Base-by-base conservation (phyloP, 2,797 vertebrate species). In the Pyrocephalus nanus region DNA sequence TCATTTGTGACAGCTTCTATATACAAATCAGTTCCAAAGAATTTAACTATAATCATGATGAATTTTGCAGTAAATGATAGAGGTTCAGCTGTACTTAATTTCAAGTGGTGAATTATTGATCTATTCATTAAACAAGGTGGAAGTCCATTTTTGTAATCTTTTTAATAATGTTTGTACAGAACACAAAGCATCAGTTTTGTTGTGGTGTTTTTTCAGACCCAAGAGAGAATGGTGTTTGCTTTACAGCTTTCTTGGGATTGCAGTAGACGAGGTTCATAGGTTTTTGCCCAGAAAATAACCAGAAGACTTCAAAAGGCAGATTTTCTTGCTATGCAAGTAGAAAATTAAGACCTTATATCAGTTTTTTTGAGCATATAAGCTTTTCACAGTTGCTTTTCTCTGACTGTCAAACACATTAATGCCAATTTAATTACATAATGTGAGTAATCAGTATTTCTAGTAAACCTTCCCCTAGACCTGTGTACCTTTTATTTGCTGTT, bases 391-490 rank as follows among this genome's bases (percentile, higher is more conserved):
- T 95, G 65, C 65, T 90, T 81, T 90, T 94, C 93, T 82, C n/a
- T 86, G 77, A 85, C 91, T 96, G 67, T 97, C 93, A 96, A 96
- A 95, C 85, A 90, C n/a, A 86, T 47, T 91, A 76, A 90, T 85
- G 66, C 78, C 64, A 92, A 89, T 87, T 91, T 71, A 58, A 95
- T 97, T 97, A 79, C 67, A 85, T 96, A 96, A 97, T 97, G 96
- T 92, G 93, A 97, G 94, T 96, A 96, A 97, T 96, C 95, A 96
- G 95, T 91, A 95, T 92, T 97, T 97, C 62, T 86, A 96, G 91
- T 92, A 96, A 94, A 73, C 66, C 53, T 94, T 88, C 77, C 71
- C 55, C 50, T 65, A 88, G 75, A 67, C 65, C 50, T n/a, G 13
- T 62, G 64, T 91, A 95, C 85, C 43, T 83, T 95, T 96, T 93